These are phyloP conservation scores for Glaucidium brasilianum DNA, from an alignment of 2,113 vertebrate species.

Conservation along the genomic window DNA sequence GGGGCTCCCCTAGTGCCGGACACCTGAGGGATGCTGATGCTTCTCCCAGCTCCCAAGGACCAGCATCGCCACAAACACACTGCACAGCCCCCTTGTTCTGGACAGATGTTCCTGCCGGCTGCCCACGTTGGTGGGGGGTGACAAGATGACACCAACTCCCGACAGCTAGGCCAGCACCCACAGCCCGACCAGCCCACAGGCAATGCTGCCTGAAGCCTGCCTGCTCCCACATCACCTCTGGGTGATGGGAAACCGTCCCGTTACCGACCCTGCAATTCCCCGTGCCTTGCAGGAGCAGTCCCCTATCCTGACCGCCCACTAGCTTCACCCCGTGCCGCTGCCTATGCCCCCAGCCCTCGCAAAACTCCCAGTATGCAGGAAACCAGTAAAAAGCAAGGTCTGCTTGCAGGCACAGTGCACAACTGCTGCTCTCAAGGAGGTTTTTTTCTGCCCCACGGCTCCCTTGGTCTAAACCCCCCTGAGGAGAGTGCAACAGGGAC, in stretches of 20 bases:
- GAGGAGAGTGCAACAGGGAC: background rate
- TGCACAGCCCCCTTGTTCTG: rapidly evolving
- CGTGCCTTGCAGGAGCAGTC: background rate
- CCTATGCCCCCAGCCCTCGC: background rate
- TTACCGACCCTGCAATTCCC: background rate
- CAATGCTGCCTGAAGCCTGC: background rate
- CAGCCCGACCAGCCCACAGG: background rate
- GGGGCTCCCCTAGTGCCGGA: rapidly evolving
- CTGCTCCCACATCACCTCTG: background rate
- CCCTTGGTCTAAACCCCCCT: background rate
- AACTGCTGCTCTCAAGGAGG: background rate
- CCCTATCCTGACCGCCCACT: rapidly evolving
- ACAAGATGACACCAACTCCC: background rate
- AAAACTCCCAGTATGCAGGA: rapidly evolving
- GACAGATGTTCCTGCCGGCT: background rate
- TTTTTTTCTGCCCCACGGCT: too few relatives aligned
- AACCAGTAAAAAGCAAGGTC: background rate
- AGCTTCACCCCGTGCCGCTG: background rate
- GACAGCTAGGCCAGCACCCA: background rate
- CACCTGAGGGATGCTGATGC: background rate
- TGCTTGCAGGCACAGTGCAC: background rate
- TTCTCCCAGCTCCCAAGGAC: background rate
- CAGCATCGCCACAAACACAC: background rate
- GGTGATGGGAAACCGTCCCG: background rate
- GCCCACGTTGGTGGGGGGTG: background rate